phyloP scores from a whole-genome alignment of 2,797 vertebrate genomes.

The Microctenopoma lineatum region DNA sequence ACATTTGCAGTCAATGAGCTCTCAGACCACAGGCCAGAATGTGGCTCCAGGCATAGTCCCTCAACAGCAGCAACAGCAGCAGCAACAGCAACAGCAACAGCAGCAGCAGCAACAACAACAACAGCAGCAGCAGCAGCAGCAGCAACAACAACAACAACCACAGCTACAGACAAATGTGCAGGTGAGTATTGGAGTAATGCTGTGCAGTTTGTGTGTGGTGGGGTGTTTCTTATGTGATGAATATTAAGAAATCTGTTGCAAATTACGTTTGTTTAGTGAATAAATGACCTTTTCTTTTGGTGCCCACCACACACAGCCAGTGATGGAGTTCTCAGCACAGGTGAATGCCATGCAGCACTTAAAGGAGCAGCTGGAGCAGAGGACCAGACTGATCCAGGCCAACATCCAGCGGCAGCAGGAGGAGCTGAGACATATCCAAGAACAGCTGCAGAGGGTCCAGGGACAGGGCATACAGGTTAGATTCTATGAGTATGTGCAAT shows the following conservation, averaged over 20 bases:
- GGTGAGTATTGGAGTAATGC: conserved; percentile 75
- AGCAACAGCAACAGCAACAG: conserved; percentile 41
- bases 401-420: conserved; percentile 90
- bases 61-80: conserved; percentile 64
- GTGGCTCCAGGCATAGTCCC: conserved; percentile 86
- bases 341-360: conserved; percentile 90
- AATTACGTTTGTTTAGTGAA: background rate
- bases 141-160: conserved; percentile 49
- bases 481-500: too few relatives aligned
- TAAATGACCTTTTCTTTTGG: background rate
- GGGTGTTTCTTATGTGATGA: background rate
- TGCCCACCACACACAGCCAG: conserved; percentile 69
- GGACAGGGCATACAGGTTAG: conserved; percentile 86
- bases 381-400: conserved; percentile 86
- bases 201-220: background rate
- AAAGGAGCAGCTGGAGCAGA: conserved; percentile 90
- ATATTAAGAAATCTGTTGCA: background rate
- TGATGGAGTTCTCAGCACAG: conserved; percentile 86
- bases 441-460: conserved; percentile 88
- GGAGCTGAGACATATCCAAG: conserved; percentile 88
- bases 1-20: conserved; percentile 89
- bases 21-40: conserved; percentile 90
- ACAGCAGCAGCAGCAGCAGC: conserved; percentile 19
- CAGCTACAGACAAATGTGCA: conserved; percentile 90
- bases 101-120: conserved; percentile 31